Evolutionary conservation across 2,888 invertebrate genomes (phyloP).

Genomic region (Torymus texanus): DNA sequence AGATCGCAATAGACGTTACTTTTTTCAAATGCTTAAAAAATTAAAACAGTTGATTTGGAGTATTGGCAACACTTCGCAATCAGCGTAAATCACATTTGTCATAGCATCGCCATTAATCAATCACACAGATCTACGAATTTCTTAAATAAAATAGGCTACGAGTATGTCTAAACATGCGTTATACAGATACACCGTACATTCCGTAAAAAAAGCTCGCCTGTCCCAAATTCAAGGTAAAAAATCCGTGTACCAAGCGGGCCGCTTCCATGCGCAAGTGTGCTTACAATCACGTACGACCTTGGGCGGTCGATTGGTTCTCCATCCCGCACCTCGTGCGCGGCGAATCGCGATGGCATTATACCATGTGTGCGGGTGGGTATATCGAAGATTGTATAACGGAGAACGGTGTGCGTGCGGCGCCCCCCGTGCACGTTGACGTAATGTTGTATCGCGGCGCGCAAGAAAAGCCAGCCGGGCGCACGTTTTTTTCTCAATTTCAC

Average conservation of each 20-base stretch:
- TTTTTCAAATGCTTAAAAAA: too few relatives aligned
- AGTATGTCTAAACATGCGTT: not conserved
- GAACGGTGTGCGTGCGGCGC: constrained; percentile 11
- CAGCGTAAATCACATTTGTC: too few relatives aligned
- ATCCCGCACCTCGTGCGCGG: too few relatives aligned
- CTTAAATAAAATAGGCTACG: not conserved
- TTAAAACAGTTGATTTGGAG: too few relatives aligned
- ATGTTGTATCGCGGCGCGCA: constrained; percentile 21
- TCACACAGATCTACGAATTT: not conserved
- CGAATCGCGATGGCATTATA: constrained; percentile 1
- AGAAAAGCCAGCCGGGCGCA: not conserved
- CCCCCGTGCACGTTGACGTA: constrained; percentile 26
- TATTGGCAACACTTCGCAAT: too few relatives aligned
- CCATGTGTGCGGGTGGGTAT: not conserved
- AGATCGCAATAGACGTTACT: too few relatives aligned
- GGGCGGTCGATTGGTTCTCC: not conserved
- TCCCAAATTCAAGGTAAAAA: too few relatives aligned
- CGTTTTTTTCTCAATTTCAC: constrained; percentile 33
- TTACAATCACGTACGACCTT: constrained; percentile 23
- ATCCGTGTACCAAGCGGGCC: too few relatives aligned
- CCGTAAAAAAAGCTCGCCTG: too few relatives aligned
- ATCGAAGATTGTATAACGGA: constrained; percentile 19
- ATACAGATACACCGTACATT: too few relatives aligned
- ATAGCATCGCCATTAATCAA: too few relatives aligned
- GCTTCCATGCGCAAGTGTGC: not conserved